These are phyloP conservation scores for Podarcis cretensis DNA, from an alignment of 2,113 vertebrate species.

Conservation along the genomic window DNA sequence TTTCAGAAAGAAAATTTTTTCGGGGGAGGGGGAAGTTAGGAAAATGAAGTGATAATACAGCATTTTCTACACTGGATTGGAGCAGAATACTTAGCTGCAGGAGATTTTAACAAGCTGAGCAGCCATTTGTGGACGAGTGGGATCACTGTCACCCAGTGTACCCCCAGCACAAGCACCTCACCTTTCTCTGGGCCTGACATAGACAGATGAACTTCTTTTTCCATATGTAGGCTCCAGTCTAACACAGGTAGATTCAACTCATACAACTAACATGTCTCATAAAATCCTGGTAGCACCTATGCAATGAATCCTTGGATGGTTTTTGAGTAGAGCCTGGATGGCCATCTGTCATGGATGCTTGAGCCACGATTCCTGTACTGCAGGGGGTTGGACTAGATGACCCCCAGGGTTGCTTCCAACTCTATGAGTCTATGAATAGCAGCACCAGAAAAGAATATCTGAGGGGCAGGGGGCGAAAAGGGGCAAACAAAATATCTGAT, in stretches of 20 bases:
- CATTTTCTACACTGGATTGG: neutral
- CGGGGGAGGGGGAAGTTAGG: neutral
- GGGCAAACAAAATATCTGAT: too few species aligned
- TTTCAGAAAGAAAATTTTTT: neutral
- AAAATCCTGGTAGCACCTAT: neutral
- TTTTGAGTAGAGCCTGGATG: too few species aligned
- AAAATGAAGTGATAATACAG: neutral
- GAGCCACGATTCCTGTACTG: too few species aligned
- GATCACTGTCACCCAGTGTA: neutral
- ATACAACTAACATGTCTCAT: neutral
- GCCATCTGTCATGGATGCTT: too few species aligned
- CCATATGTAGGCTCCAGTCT: neutral
- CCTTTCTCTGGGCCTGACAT: neutral
- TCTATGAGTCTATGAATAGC: too few species aligned
- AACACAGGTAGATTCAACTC: neutral
- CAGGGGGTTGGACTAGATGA: too few species aligned
- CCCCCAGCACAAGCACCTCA: neutral
- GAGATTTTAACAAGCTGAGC: neutral
- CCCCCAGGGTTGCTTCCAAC: too few species aligned
- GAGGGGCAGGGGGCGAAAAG: too few species aligned
- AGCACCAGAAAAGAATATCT: too few species aligned
- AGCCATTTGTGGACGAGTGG: neutral
- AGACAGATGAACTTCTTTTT: neutral
- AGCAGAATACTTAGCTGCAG: neutral
- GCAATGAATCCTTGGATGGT: neutral